These are phyloP conservation scores for Pammene aurita DNA, from an alignment of 2,888 invertebrate species.

Conservation along the genomic window DNA sequence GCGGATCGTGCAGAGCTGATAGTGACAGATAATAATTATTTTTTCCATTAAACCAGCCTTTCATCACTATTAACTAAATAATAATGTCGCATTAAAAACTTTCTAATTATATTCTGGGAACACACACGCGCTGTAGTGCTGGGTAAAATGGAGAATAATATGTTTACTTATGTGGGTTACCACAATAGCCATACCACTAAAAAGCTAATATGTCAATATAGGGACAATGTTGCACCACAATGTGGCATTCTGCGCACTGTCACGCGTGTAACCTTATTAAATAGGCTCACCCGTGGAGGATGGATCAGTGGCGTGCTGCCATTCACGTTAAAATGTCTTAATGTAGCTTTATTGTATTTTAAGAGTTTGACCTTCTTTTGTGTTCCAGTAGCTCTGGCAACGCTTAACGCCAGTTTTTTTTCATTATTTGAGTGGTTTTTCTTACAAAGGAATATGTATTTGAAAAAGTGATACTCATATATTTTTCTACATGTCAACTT, in stretches of 20 bases:
- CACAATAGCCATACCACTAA: conserved; percentile 64
- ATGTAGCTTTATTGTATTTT: conserved; percentile 40
- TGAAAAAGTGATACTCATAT: background rate
- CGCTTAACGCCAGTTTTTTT: background rate
- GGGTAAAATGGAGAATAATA: conserved; percentile 35
- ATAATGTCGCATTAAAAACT: conserved; percentile 56
- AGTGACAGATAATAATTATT: conserved; percentile 46
- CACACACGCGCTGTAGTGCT: conserved; percentile 45
- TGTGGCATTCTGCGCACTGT: conserved; percentile 62
- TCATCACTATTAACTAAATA: conserved; percentile 48
- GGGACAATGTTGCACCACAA: conserved; percentile 73
- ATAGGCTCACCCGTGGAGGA: conserved; percentile 69
- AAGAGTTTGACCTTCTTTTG: conserved; percentile 37
- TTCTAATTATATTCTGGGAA: conserved; percentile 58
- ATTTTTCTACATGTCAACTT: background rate
- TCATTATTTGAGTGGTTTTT: background rate
- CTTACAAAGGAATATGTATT: background rate
- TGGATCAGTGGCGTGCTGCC: conserved; percentile 63
- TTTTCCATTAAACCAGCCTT: conserved; percentile 41
- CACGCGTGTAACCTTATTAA: conserved; percentile 77
- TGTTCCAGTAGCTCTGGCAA: conserved; percentile 11
- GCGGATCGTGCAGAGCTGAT: conserved; percentile 65
- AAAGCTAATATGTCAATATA: conserved; percentile 75
- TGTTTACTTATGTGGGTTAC: conserved; percentile 49
- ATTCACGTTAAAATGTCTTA: conserved; percentile 45